Conservation (phyloP, 2,888 invertebrate species). For the Himalopsyche tibetana region DNA sequence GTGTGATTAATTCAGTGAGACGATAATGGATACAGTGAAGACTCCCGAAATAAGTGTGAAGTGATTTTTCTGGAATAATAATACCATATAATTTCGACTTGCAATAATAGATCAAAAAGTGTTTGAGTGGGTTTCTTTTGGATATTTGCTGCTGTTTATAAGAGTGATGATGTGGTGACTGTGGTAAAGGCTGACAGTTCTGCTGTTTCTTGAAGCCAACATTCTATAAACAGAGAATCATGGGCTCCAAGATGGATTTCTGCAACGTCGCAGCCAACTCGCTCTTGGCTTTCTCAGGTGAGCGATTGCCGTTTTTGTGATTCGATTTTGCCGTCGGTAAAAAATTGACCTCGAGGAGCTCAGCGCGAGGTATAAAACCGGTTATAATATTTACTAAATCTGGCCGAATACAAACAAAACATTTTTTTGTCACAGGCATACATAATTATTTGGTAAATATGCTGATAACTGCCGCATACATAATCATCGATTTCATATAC, state of each 20-base stretch:
- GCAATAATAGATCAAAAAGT: conserved; percentile 30
- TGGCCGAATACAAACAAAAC: conserved; percentile 36
- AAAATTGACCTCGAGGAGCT: conserved; percentile 37
- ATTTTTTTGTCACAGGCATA: conserved; percentile 9
- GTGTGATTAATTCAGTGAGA: conserved; percentile 48
- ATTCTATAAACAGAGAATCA: conserved; percentile 14
- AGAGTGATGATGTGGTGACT: conserved; percentile 57
- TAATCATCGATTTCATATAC: background rate
- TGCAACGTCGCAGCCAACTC: conserved; percentile 41
- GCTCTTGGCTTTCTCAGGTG: conserved; percentile 44
- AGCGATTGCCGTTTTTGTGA: conserved; percentile 36
- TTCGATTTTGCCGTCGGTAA: conserved; percentile 40
- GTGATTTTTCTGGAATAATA: conserved; percentile 47
- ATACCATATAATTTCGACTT: conserved; percentile 23
- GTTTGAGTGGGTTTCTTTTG: conserved; percentile 28
- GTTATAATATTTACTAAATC: conserved; percentile 40
- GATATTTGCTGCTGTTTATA: conserved; percentile 44
- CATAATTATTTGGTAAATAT: background rate
- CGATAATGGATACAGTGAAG: conserved; percentile 56
- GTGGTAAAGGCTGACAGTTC: conserved; percentile 53
- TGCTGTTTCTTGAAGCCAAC: conserved; percentile 45
- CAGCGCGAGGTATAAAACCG: background rate
- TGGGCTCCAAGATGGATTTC: conserved; percentile 49
- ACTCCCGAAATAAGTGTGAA: conserved; percentile 47
- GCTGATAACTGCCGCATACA: background rate